phyloP scores from a whole-genome alignment of 2,888 invertebrate genomes.

The Drosophila algonquin region DNA sequence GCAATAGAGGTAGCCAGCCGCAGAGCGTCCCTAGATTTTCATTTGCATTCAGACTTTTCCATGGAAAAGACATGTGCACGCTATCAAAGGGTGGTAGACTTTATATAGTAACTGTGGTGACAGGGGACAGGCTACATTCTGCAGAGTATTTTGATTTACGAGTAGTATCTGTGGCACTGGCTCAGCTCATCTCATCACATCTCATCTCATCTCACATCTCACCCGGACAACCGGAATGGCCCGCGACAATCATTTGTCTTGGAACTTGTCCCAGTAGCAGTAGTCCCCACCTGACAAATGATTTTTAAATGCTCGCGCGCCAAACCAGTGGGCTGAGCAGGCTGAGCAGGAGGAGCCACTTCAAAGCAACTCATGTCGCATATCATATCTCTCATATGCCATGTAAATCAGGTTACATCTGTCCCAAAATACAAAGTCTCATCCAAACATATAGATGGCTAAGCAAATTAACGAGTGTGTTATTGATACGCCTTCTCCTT shows the following conservation, averaged over 20 bases:
- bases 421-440: conserved; percentile 28
- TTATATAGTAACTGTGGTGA: neutral
- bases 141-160: conserved; percentile 66
- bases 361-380: conserved; percentile 54
- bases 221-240: conserved; percentile 25
- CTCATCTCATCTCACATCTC: neutral
- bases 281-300: conserved; percentile 62
- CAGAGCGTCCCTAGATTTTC: conserved; percentile 61
- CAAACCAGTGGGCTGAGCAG: conserved; percentile 9
- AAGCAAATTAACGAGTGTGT: conserved; percentile 73
- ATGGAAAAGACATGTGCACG: neutral
- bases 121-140: conserved; percentile 42
- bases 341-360: conserved; percentile 34
- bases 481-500: conserved; percentile 56
- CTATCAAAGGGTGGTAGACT: neutral
- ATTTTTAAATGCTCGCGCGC: conserved; percentile 61
- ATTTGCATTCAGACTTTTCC: conserved; percentile 46
- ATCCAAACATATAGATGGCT: conserved; percentile 46
- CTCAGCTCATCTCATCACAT: neutral
- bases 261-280: conserved; percentile 37
- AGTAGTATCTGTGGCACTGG: conserved; percentile 61
- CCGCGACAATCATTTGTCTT: conserved; percentile 66
- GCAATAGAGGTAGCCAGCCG: neutral
- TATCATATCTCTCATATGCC: conserved; percentile 41
- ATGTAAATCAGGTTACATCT: conserved; percentile 64